A percentile compares a stretch with the other conserved stretches of the same genome.
These are phyloP conservation scores for Protophormia terraenovae DNA, from an alignment of 2,888 invertebrate species.

Conservation along the genomic window DNA sequence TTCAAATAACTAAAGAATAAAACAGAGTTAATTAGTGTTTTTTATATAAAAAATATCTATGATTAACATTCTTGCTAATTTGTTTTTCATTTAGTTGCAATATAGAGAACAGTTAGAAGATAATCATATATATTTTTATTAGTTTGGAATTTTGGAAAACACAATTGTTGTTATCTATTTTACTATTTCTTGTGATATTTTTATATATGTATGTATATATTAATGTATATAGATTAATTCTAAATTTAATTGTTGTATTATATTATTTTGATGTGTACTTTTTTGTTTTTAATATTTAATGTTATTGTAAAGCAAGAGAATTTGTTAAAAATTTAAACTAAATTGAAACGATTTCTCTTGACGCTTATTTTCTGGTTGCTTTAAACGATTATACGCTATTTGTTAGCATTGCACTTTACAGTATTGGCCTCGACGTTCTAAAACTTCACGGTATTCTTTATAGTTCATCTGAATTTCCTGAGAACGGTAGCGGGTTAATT, in stretches of 20 bases:
- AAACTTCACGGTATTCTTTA: constrained; percentile 86
- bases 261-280: constrained; percentile 48
- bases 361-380: constrained; percentile 44
- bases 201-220: constrained; percentile 30
- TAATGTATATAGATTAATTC: constrained; percentile 43
- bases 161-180: constrained; percentile 41
- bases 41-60: constrained; percentile 32
- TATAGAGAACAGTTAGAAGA: constrained; percentile 15
- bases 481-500: constrained; percentile 97
- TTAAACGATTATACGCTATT: constrained; percentile 61
- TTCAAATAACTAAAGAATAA: constrained; percentile 33
- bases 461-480: constrained; percentile 96
- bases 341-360: constrained; percentile 51
- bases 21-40: constrained; percentile 20
- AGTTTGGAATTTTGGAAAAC: constrained; percentile 64
- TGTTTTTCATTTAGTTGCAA: constrained; percentile 12
- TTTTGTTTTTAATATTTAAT: constrained; percentile 33
- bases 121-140: constrained; percentile 17
- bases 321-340: constrained; percentile 50
- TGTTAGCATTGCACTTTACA: constrained; percentile 81
- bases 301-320: constrained; percentile 36
- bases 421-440: constrained; percentile 79
- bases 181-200: constrained; percentile 46
- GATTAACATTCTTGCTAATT: constrained; percentile 25
- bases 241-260: constrained; percentile 61